phyloP scores from a whole-genome alignment of 2,888 invertebrate species.

The Gymnocheta viridis region DNA sequence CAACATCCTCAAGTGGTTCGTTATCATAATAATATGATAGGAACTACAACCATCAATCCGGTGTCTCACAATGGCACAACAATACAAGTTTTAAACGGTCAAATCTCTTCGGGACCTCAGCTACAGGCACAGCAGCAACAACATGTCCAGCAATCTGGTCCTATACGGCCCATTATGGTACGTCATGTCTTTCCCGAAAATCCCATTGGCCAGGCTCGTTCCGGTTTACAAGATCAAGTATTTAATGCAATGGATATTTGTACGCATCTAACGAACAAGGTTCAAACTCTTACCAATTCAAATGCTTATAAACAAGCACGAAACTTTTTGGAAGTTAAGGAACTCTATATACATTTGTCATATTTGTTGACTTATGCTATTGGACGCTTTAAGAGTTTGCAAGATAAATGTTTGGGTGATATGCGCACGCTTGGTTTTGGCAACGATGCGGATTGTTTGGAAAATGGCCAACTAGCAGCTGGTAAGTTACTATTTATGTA shows the following conservation, averaged over 20 bases:
- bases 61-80: conserved; percentile 68
- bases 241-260: conserved; percentile 81
- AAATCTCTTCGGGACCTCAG: conserved; percentile 47
- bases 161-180: conserved; percentile 74
- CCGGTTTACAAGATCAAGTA: conserved; percentile 80
- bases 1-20: conserved; percentile 75
- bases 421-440: conserved; percentile 81
- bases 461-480: conserved; percentile 80
- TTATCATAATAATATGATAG: conserved; percentile 69
- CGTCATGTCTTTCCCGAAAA: conserved; percentile 78
- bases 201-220: conserved; percentile 78
- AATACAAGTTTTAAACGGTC: conserved; percentile 71
- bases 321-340: conserved; percentile 80
- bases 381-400: conserved; percentile 81
- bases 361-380: conserved; percentile 81
- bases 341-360: conserved; percentile 81
- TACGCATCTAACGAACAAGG: conserved; percentile 80
- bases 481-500: conserved; percentile 74
- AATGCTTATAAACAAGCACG: conserved; percentile 81
- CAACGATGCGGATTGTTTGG: conserved; percentile 80
- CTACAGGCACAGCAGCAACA: conserved; percentile 51
- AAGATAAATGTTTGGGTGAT: conserved; percentile 81
- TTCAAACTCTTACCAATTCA: conserved; percentile 81
- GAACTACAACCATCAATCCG: conserved; percentile 61
- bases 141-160: conserved; percentile 24